Evolutionary conservation across 2,888 invertebrate species (phyloP), one percentile per base, ranked within the genome.

Genomic region (Cantharis rustica): DNA sequence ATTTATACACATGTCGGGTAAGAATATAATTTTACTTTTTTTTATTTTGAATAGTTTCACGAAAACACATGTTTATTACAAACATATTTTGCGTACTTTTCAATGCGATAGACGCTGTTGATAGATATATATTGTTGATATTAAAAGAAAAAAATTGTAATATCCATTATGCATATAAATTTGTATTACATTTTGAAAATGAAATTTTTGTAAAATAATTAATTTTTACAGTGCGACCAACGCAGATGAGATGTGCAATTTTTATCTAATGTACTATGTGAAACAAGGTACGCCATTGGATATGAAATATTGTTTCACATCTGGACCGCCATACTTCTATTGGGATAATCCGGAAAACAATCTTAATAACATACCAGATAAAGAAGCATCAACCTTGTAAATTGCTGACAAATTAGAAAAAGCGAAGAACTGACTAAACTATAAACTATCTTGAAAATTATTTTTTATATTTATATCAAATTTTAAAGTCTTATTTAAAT

Each of bases 241-340:
- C 85, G 91, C 93, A 13, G 96, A 97, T 83, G 97, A 98, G 88
- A 98, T 98, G 97, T 98, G 97, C 89, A 98, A 97, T 88, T 97
- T 97, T 88, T 98, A 98, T 88, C 87, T 98, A 1, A 96, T 97
- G 96, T 97, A 97, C 87, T 97, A 95, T 89, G 95, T 96, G 0
- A 92, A 96, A 72, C 91, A 93, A 71, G 92, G 91, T 13, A 90
- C 92, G 2, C 95, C 96, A 0, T 88, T 97, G 3, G 88, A 93
- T 0, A 93, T 92, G 88, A 95, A 95, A 87, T 95, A 95, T 85
- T 97, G 95, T 87, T 96, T 96, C 86, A 92, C 94, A 4, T 88
- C 89, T 72, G 98, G 98, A 7, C 96, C 98, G 1, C 98, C 98
- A 0, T 87, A 87, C 80, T 98, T 95, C 87, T 94, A 93, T 87